Base-by-base conservation (phyloP, 2,888 invertebrate genomes). In the Geotrupes spiniger region DNA sequence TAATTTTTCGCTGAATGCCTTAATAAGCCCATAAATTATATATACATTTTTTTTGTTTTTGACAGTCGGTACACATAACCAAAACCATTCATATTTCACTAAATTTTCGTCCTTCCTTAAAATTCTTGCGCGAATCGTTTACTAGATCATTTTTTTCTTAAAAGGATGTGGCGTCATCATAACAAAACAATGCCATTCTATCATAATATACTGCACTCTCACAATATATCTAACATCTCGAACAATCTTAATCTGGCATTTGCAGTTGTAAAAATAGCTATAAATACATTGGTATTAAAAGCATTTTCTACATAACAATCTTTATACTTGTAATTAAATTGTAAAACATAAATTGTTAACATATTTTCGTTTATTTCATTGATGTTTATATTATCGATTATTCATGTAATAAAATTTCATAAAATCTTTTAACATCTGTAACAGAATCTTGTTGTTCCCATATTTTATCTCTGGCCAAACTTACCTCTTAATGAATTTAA, bases 231-330 rank as follows among this genome's bases (percentile, higher is more conserved):
- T 42, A 51, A 51, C 51, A 51, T 47, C 54, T 49, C 11, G 51
- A 50, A 43, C 49, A 45, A n/a, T n/a, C n/a, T n/a, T n/a, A n/a
- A n/a, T n/a, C n/a, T n/a, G n/a, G n/a, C n/a, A n/a, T n/a, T n/a
- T 36, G 47, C 43, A 27, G 55, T 55, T 44, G 55, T 54, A 52
- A 49, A 49, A 43, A 42, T 38, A 36, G 41, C 53, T 37, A 55
- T 38, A 39, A 47, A 43, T 44, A 53, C 49, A 48, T 51, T 53
- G 25, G 53, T 52, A 45, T 39, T 46, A 21, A 47, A 45, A 46
- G 49, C 14, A 51, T 53, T 42, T 48, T 53, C 49, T 36, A 47
- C 33, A 39, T 44, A 55, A 36, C 21, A 33, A 42, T 39, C 45
- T 51, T 55, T 52, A 26, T 31, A 50, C 42, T 53, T 49, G 33